Evolutionary conservation across 2,888 invertebrate species (phyloP).

Genomic region (Epinotia brunnichana): DNA sequence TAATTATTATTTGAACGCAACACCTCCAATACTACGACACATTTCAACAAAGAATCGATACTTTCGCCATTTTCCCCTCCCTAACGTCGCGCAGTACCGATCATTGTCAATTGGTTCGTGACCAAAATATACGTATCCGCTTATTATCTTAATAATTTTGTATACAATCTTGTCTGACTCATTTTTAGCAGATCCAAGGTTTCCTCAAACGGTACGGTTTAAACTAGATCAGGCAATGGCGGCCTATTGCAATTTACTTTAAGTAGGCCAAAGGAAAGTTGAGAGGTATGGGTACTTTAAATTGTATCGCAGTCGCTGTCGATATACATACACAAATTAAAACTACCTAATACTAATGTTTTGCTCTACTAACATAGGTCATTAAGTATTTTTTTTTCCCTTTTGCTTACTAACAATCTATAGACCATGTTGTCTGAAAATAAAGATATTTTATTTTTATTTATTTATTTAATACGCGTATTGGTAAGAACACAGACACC

Average conservation of each 20-base stretch:
- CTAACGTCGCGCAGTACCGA: constrained; percentile 72
- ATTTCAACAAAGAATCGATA: constrained; percentile 39
- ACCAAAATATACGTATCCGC: constrained; percentile 82
- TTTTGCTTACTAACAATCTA: too few species aligned
- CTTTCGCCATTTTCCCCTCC: constrained; percentile 50
- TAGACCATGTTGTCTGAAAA: too few species aligned
- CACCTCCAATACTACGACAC: not conserved
- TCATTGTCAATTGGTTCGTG: constrained; percentile 84
- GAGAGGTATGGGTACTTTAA: not conserved
- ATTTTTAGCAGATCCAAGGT: constrained; percentile 79
- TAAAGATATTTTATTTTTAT: too few species aligned
- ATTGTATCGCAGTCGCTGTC: too few species aligned
- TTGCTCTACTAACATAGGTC: too few species aligned
- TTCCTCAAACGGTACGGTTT: constrained; percentile 66
- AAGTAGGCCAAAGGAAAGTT: constrained; percentile 47
- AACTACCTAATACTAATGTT: too few species aligned
- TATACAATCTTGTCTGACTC: constrained; percentile 78
- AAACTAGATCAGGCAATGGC: constrained; percentile 54
- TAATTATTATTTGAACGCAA: too few species aligned
- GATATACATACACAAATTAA: too few species aligned
- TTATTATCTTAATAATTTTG: constrained; percentile 83
- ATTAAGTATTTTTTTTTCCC: too few species aligned
- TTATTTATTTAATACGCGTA: too few species aligned
- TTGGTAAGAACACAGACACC: too few species aligned
- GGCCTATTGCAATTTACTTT: constrained; percentile 44